Evolutionary conservation across 53 echinoderm and acorn worm genomes (phyloP).

Genomic region (Luidia sarsii): DNA sequence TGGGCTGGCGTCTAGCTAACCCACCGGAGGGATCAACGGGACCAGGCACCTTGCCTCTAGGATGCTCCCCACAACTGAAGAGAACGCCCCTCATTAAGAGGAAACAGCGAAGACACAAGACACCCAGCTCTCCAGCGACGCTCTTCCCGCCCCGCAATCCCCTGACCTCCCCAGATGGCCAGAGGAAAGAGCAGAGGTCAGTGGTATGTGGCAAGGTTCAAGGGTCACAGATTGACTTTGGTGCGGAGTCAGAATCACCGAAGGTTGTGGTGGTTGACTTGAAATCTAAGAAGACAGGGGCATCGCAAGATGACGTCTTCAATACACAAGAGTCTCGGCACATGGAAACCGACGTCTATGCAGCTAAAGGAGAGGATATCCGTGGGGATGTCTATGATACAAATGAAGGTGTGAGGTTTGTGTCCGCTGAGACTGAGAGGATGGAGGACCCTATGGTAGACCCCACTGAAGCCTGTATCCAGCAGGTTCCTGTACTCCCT

Average conservation of each 20-base stretch:
- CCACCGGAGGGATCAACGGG: constrained; percentile 57
- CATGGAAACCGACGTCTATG: neutral
- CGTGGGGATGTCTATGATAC: neutral
- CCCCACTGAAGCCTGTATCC: too few species aligned
- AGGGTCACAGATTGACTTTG: neutral
- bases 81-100: constrained; percentile 39
- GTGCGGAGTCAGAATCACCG: constrained; percentile 43
- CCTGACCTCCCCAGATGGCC: neutral
- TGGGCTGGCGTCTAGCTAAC: constrained; percentile 91
- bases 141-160: constrained; percentile 42
- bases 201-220: neutral
- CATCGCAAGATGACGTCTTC: neutral
- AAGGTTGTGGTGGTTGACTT: constrained; percentile 72
- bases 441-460: neutral
- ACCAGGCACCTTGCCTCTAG: constrained; percentile 22
- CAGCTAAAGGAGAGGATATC: neutral
- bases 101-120: constrained; percentile 52
- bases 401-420: neutral
- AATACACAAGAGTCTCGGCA: too few species aligned
- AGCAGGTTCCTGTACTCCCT: neutral
- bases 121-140: constrained; percentile 75
- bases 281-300: constrained; percentile 3
- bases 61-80: constrained; percentile 21
- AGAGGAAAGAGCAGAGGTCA: constrained; percentile 15
- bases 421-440: neutral